phyloP scores from a whole-genome alignment of 2,113 vertebrate genomes.

The Pithys albifrons region DNA sequence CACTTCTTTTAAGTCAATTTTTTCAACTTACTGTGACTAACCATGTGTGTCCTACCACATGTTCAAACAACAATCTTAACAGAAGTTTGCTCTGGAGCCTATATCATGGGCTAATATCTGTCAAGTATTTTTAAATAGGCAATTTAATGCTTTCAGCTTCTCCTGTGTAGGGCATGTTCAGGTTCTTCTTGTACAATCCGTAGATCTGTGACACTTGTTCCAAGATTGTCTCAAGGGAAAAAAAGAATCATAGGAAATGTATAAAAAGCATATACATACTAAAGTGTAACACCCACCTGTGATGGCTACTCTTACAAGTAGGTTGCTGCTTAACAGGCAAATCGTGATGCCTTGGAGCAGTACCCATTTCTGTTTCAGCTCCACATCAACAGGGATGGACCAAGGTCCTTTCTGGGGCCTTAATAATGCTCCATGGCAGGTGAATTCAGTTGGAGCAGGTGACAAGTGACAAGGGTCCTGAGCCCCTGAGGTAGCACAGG shows the following conservation, averaged over 20 bases:
- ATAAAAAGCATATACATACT: neutral
- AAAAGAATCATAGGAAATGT: neutral
- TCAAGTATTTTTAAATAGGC: constrained; percentile 28
- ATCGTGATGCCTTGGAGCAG: fast-evolving
- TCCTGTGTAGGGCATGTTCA: neutral
- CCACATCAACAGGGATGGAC: neutral
- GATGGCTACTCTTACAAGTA: neutral
- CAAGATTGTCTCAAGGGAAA: neutral
- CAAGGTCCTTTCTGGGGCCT: neutral
- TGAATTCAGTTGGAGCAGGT: neutral
- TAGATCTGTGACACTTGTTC: neutral
- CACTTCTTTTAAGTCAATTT: neutral
- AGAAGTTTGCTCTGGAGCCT: constrained; percentile 13
- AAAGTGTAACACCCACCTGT: neutral
- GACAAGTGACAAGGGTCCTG: neutral
- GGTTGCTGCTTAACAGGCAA: neutral
- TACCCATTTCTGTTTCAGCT: neutral
- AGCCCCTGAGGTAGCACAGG: neutral
- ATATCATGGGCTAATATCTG: neutral
- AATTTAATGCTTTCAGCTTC: constrained; percentile 29
- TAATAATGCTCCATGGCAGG: neutral
- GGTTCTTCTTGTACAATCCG: neutral
- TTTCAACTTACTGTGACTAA: constrained; percentile 1
- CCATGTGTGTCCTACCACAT: constrained; percentile 23
- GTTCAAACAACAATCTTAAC: constrained; percentile 25